Base-by-base conservation (phyloP, 53 echinoderm and acorn worm genomes). In the Paracentrotus lividus region DNA sequence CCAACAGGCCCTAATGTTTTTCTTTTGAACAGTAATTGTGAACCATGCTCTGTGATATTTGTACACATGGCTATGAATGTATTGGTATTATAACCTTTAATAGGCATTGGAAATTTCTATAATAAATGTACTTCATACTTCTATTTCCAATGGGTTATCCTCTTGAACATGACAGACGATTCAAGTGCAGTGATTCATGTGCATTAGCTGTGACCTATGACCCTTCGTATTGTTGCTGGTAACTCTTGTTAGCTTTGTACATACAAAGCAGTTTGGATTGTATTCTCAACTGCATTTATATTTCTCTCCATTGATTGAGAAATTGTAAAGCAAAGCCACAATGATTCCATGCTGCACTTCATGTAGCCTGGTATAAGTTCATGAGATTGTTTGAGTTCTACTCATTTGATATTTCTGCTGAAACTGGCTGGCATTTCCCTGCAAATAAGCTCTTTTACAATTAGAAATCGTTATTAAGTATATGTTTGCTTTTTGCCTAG, bases 301-400 rank as follows among this genome's bases (percentile, higher is more conserved):
- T n/a, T 86, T 26, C 0, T 86, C 38, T 56, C 8, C 86, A 86
- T 3, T 55, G 56, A 86, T n/a, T 81, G 81, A 9, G 8, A 2
- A 45, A 8, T 81, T 26, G 81, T 81, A 4, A n/a, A 49, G 20
- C 9, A 3, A 47, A 81, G 44, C 47, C 1, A 81, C 27, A 3
- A 81, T 81, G 81, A 81, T 45, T 81, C 15, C 47, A 1, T 81
- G 81, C 47, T 81, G 81, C 47, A 81, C 47, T 10, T n/a, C 47
- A 23, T 81, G 81, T 20, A 9, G 0, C 8, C 44, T 45, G 81
- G 81, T 81, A n/a, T 81, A 29, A 47, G 0, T 26, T 49, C 23
- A 42, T 47, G 47, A 81, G 26, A 81, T 44, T 27, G n/a, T 81
- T 45, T 16, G 38, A 45, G 3, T 47, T 24, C 44, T 81, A 13